Conservation (phyloP, 2,797 vertebrate genomes). For the Halcyon badia region DNA sequence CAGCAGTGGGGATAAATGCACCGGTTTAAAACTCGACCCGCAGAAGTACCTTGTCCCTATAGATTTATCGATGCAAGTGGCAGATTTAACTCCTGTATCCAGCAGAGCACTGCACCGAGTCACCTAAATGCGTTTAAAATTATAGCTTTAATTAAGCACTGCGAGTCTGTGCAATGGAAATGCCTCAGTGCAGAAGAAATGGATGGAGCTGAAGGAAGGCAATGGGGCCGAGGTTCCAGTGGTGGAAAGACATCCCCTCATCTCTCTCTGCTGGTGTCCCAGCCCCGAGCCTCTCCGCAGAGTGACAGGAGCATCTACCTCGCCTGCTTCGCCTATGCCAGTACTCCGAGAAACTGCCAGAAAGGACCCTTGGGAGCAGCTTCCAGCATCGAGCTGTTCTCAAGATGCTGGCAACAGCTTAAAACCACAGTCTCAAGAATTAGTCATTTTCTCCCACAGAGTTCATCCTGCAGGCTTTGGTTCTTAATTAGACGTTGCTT, state of each 20-base stretch:
- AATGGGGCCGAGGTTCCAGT: not conserved
- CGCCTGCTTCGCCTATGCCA: not conserved
- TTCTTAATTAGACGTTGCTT: constrained; percentile 54
- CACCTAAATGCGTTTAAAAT: not conserved
- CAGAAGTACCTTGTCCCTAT: not conserved
- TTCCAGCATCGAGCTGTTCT: constrained; percentile 24
- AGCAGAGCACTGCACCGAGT: not conserved
- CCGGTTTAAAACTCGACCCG: not conserved
- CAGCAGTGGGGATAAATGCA: not conserved
- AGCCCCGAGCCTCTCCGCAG: not conserved
- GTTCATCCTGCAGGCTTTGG: constrained; percentile 32
- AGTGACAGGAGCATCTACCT: not conserved
- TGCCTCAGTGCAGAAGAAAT: not conserved
- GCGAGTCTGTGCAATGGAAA: not conserved
- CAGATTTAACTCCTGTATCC: not conserved
- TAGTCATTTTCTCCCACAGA: constrained; percentile 48
- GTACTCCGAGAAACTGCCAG: not conserved
- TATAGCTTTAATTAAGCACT: constrained; percentile 25
- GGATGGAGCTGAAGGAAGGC: not conserved
- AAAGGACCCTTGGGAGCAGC: constrained; percentile 36
- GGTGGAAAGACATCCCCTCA: constrained; percentile 37
- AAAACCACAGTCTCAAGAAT: constrained; percentile 37
- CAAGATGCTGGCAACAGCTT: constrained; percentile 22
- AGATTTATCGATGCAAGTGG: not conserved
- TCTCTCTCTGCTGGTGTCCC: constrained; percentile 45